Evolutionary conservation across 1,140 invertebrate genomes (phyloP), one percentile per base, ranked within the genome.

Genomic region (Conopomorpha cramerella): DNA sequence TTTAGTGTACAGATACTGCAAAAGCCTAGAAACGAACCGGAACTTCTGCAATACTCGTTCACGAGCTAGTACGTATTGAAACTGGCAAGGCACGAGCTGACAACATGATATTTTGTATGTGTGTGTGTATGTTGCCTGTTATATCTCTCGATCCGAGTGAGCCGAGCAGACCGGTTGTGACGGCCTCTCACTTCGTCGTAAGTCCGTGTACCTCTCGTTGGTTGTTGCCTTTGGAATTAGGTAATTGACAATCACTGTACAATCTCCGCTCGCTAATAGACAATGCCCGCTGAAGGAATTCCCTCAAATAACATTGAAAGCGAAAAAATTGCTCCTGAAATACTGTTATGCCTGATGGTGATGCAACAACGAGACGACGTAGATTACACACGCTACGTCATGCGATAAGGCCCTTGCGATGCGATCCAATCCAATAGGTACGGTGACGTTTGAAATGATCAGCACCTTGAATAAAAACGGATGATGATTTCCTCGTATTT

Each of bases 131-230:
- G 41, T 59, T 47, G 41, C 41, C 34, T 41, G 42, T 37, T 59
- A 61, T 67, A 64, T 56, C 55, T 70, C 45, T 55, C 53, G 16
- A 55, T 55, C 56, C 52, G 55, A 64, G 45, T 57, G 49, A 61
- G 56, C 50, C 52, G 56, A 70, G 60, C 51, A 40, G 52, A 55
- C 70, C 67, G 70, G 65, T 76, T 68, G 54, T 49, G 60, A 49
- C 57, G 62, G 65, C 67, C 70, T 76, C 70, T 76, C 70, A 74
- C 70, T 72, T 74, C 45, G 65, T 61, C 66, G 71, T n/a, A n/a
- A n/a, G 55, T 56, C 45, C 50, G 57, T 58, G 55, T 64, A 62
- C 66, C 65, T 58, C 62, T 71, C 49, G 55, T 51, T 45, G 55
- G 55, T 51, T 45, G 56, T 50, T 61, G 55, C 56, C 65, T 64